Percentiles rank a stretch among this genome's conserved stretches.
phyloP scores from a whole-genome alignment of 2,888 invertebrate species.

The Graphium colonna region DNA sequence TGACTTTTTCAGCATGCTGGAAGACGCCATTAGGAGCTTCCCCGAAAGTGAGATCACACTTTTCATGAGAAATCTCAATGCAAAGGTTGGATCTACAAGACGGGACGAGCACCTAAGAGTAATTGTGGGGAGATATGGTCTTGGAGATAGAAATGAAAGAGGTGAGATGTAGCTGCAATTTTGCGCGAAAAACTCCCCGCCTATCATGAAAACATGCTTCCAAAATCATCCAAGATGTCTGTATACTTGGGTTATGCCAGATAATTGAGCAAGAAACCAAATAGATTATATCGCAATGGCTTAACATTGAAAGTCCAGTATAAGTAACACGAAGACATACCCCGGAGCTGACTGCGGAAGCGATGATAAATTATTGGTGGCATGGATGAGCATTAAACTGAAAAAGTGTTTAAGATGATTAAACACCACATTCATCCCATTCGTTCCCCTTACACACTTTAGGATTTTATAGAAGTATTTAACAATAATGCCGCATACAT shows the following conservation, averaged over 20 bases:
- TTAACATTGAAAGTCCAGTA: not conserved
- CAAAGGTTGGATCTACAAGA: not conserved
- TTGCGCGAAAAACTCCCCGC: not conserved
- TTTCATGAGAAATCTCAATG: slow-evolving; percentile 12
- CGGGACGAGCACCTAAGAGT: not conserved
- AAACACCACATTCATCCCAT: too few species aligned
- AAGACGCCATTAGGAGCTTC: slow-evolving; percentile 1
- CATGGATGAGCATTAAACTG: not conserved
- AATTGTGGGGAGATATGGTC: slow-evolving; percentile 3
- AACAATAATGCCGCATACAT: not conserved
- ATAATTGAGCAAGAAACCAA: not conserved
- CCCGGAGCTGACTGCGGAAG: not conserved
- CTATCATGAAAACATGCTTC: not conserved
- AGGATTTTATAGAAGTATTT: not conserved
- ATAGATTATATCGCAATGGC: not conserved
- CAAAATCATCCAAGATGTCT: not conserved
- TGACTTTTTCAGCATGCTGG: slow-evolving; percentile 5
- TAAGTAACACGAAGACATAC: not conserved
- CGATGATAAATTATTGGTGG: not conserved
- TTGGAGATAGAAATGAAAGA: slow-evolving; percentile 13
- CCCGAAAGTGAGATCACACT: slow-evolving; percentile 5
- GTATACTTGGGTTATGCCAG: not conserved
- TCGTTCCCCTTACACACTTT: too few species aligned
- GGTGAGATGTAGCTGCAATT: slow-evolving; percentile 7
- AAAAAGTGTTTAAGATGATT: not conserved